These are phyloP conservation scores for Mionectes macconnelli DNA, from an alignment of 2,113 vertebrate genomes.

Conservation along the genomic window DNA sequence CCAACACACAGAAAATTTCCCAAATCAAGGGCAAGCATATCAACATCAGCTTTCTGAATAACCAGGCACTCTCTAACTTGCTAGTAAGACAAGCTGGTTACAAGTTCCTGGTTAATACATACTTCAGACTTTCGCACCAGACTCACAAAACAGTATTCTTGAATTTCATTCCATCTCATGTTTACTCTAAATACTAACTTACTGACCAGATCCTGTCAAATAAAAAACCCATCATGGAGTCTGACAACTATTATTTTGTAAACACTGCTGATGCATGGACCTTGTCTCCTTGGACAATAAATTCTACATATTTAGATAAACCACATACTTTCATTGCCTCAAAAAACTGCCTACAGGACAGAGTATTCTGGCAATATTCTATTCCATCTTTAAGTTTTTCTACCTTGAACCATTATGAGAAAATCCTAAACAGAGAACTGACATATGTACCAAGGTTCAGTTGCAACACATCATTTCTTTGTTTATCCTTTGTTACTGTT, in stretches of 20 bases:
- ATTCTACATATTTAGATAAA: constrained; percentile 67
- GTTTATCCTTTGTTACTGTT: neutral
- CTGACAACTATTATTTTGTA: constrained; percentile 53
- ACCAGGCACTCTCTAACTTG: neutral
- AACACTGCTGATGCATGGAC: constrained; percentile 47
- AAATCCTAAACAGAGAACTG: constrained; percentile 31
- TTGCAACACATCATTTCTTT: neutral
- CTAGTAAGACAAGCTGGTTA: neutral
- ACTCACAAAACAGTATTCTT: constrained; percentile 30
- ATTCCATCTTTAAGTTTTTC: constrained; percentile 34
- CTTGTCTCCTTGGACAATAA: constrained; percentile 56
- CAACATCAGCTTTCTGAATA: neutral
- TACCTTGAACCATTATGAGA: constrained; percentile 39
- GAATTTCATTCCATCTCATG: constrained; percentile 24
- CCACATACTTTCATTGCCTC: constrained; percentile 59
- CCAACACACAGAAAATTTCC: neutral
- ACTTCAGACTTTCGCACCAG: constrained; percentile 8
- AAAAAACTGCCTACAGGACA: constrained; percentile 37
- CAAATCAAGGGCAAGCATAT: neutral
- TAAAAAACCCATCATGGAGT: constrained; percentile 8
- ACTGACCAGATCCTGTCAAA: constrained; percentile 54
- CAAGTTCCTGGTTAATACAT: neutral
- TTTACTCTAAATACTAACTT: constrained; percentile 36
- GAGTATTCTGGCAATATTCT: constrained; percentile 51
- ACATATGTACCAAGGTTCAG: neutral